A percentile compares a stretch with the other conserved stretches of the same genome.
These are phyloP conservation scores for Hylyphantes graminicola DNA, from an alignment of 1,140 invertebrate species.

Conservation along the genomic window DNA sequence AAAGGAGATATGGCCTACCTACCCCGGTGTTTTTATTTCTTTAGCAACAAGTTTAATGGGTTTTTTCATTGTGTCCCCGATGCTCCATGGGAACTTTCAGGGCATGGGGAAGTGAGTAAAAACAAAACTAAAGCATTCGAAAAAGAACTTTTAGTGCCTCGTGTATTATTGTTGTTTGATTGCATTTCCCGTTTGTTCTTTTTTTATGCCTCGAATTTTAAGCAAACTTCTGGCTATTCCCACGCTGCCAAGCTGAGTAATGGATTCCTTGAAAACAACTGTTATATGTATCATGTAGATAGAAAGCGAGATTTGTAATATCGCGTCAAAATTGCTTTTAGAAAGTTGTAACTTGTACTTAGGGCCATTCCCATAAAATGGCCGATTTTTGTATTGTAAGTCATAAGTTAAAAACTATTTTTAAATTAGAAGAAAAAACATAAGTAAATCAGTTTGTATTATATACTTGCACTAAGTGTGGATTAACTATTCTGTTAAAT, in stretches of 20 bases:
- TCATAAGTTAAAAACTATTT: too few relatives aligned
- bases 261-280: slow-evolving; percentile 9
- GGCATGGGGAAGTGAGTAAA: not conserved
- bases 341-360: too few relatives aligned
- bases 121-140: not conserved
- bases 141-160: slow-evolving; percentile 34
- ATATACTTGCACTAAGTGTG: too few relatives aligned
- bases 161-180: slow-evolving; percentile 51
- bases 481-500: too few relatives aligned
- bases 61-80: slow-evolving; percentile 14
- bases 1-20: too few relatives aligned
- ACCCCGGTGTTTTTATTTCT: not conserved
- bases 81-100: slow-evolving; percentile 28
- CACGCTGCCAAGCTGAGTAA: slow-evolving; percentile 47
- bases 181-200: slow-evolving; percentile 9
- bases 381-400: too few relatives aligned
- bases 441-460: too few relatives aligned
- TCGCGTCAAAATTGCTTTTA: too few relatives aligned
- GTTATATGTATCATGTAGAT: too few relatives aligned
- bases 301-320: too few relatives aligned
- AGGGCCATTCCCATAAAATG: too few relatives aligned
- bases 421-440: too few relatives aligned
- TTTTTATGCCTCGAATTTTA: slow-evolving; percentile 5
- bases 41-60: slow-evolving; percentile 44
- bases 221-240: slow-evolving; percentile 1